These are phyloP conservation scores for Lagria hirta DNA, from an alignment of 2,888 invertebrate genomes.

Conservation along the genomic window DNA sequence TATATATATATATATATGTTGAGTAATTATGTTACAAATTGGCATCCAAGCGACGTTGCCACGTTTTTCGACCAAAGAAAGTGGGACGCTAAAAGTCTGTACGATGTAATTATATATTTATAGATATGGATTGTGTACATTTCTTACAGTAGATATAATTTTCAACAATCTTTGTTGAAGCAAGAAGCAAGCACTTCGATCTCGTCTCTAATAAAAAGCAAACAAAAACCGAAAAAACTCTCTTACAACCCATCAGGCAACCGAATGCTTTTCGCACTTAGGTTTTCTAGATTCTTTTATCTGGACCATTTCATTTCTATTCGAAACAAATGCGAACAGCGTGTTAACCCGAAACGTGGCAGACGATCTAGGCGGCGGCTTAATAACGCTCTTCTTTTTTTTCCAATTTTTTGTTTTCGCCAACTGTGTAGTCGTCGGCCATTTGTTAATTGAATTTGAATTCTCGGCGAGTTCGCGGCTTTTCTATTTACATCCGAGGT, in stretches of 20 bases:
- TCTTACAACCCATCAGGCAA: conserved; percentile 13
- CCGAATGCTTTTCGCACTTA: conserved; percentile 12
- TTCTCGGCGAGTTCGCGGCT: conserved; percentile 21
- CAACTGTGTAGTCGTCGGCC: too few relatives aligned
- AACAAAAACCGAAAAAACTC: conserved; percentile 2
- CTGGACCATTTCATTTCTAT: conserved; percentile 22
- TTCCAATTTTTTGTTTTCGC: conserved; percentile 3
- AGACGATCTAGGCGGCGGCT: too few relatives aligned
- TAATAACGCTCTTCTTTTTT: not conserved
- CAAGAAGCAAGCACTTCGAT: too few relatives aligned
- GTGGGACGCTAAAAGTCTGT: too few relatives aligned
- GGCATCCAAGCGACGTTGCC: too few relatives aligned
- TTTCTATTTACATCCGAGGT: conserved; percentile 20
- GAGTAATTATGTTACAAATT: too few relatives aligned
- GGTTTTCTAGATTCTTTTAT: conserved; percentile 17
- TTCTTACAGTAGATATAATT: too few relatives aligned
- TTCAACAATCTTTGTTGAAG: too few relatives aligned
- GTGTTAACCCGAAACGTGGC: conserved; percentile 14
- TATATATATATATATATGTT: too few relatives aligned
- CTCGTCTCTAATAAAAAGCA: not conserved
- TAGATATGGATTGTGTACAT: too few relatives aligned
- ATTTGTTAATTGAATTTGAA: conserved; percentile 29
- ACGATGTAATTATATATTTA: too few relatives aligned
- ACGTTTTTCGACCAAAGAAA: too few relatives aligned
- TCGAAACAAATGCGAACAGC: conserved; percentile 20